Percentiles rank a stretch among this genome's conserved stretches.
Evolutionary conservation across 2,113 vertebrate species (phyloP).

Genomic region (Poeciliopsis prolifica): DNA sequence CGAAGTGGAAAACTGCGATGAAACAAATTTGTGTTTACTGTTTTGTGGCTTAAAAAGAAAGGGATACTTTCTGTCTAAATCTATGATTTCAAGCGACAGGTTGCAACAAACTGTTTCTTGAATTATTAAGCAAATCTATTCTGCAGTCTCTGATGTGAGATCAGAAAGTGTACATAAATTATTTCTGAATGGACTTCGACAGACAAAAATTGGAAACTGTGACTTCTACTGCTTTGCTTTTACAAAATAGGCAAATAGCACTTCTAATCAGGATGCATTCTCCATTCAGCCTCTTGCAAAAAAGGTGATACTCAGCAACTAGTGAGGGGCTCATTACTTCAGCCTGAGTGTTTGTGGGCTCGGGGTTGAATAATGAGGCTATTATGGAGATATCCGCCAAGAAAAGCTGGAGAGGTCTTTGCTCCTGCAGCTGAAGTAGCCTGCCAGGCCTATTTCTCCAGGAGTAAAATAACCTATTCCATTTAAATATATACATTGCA

Average conservation of each 20-base stretch:
- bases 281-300: constrained; percentile 55
- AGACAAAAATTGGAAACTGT: constrained; percentile 14
- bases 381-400: constrained; percentile 78
- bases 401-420: constrained; percentile 60
- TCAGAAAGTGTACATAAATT: background rate
- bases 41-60: background rate
- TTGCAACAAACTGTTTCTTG: constrained; percentile 16
- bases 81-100: background rate
- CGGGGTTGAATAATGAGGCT: constrained; percentile 80
- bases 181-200: constrained; percentile 3
- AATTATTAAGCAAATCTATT: constrained; percentile 37
- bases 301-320: constrained; percentile 72
- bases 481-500: constrained; percentile 21
- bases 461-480: constrained; percentile 44
- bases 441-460: constrained; percentile 44
- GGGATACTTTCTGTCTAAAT: background rate
- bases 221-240: constrained; percentile 43
- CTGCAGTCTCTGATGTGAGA: background rate
- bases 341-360: constrained; percentile 64
- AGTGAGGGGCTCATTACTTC: constrained; percentile 77
- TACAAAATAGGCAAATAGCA: constrained; percentile 43
- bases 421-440: constrained; percentile 56
- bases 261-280: constrained; percentile 66
- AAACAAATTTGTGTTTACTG: background rate
- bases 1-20: background rate